phyloP scores from a whole-genome alignment of 53 echinoderm and acorn worm genomes.

The Apostichopus leukothele region DNA sequence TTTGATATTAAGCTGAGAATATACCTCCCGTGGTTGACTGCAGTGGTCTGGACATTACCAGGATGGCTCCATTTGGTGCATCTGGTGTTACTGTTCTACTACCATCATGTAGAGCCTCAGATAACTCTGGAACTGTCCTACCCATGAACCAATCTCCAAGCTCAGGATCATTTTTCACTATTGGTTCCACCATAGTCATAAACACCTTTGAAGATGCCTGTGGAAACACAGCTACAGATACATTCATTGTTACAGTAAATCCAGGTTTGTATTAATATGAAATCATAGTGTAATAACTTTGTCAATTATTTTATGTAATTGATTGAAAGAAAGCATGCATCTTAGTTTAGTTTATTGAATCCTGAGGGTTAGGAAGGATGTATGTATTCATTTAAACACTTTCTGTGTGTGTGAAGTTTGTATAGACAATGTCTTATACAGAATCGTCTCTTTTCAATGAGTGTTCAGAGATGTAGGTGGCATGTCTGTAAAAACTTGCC shows the following conservation, averaged over 20 bases:
- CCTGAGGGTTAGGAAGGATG: too few relatives aligned
- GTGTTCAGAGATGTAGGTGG: too few relatives aligned
- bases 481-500: too few relatives aligned
- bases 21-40: conserved; percentile 9
- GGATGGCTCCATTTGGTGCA: not conserved
- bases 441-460: too few relatives aligned
- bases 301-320: too few relatives aligned
- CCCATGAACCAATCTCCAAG: not conserved
- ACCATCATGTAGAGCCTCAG: conserved; percentile 6
- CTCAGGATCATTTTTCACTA: conserved; percentile 6
- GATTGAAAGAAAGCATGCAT: not conserved
- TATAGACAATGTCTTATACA: too few relatives aligned
- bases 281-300: too few relatives aligned
- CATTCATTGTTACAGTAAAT: conserved; percentile 38
- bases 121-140: not conserved
- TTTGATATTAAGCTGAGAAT: not conserved
- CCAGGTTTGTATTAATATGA: not conserved
- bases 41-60: conserved; percentile 8
- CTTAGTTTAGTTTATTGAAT: too few relatives aligned
- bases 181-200: conserved; percentile 33
- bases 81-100: not conserved
- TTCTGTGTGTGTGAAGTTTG: too few relatives aligned
- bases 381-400: too few relatives aligned
- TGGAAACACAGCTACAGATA: conserved; percentile 40
- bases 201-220: conserved; percentile 53